Conservation (phyloP, 2,797 vertebrate species). For the Neosalanx taihuensis region DNA sequence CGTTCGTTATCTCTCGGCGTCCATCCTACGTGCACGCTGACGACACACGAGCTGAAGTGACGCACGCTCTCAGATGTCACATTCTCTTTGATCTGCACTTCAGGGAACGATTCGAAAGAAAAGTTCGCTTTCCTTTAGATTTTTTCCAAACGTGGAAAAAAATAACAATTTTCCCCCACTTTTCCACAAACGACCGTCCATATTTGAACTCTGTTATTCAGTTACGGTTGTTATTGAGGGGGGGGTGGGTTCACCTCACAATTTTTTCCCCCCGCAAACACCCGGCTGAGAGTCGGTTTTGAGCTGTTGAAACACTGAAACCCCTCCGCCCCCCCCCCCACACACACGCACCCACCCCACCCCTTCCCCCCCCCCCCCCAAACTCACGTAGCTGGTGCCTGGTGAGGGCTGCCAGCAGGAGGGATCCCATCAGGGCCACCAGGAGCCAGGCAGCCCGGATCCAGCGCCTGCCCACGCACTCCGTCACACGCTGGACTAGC, state of each 20-base stretch:
- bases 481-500: conserved; percentile 61
- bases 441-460: conserved; percentile 61
- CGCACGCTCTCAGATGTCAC: conserved; percentile 26
- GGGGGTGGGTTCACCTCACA: too few species aligned
- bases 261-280: not conserved
- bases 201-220: not conserved
- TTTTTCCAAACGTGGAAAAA: not conserved
- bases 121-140: not conserved
- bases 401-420: conserved; percentile 76
- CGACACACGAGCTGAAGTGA: conserved; percentile 13
- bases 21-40: conserved; percentile 1
- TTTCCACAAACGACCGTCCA: not conserved
- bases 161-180: not conserved
- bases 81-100: conserved; percentile 12
- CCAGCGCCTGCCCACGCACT: conserved; percentile 59
- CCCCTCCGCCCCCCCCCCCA: not conserved
- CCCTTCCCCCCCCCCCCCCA: not conserved
- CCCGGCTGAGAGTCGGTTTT: not conserved
- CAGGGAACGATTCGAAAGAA: not conserved
- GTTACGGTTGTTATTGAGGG: not conserved
- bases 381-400: conserved; percentile 61
- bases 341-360: not conserved
- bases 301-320: not conserved
- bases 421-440: conserved; percentile 58
- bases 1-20: conserved; percentile 31